Base-by-base conservation (phyloP, 2,797 vertebrate genomes). In the Macroramphosus scolopax region DNA sequence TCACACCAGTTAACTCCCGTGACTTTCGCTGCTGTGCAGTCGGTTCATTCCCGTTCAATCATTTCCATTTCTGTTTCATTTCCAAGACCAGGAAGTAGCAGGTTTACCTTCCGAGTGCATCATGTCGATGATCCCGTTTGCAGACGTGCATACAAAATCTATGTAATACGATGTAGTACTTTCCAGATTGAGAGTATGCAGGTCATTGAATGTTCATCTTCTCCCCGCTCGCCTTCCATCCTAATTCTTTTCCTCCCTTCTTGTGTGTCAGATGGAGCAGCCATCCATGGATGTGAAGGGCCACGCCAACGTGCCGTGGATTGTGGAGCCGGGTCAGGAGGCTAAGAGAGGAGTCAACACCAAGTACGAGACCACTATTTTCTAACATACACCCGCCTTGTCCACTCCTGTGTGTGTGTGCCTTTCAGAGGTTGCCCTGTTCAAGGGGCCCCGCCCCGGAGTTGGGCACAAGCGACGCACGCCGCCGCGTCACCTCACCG, bases 331-430 rank as follows among this genome's bases (percentile, higher is more conserved):
- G 36, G 95, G 93, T 87, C 96, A 98, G 86, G 96, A 98, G 88
- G 93, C 95, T 80, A 98, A 98, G 89, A 92, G 96, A 93, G 95
- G 95, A 88, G 96, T 95, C 92, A 98, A 97, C 94, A 98, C 96
- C 93, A 98, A 98, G 95, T 98, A 98, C 91, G 96, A 98, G 92
- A 98, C 96, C 89, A 98, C 96, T 86, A 98, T 98, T 94, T 98
- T 98, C 93, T 98, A 96, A 98, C 93, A 91, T 88, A 84, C 89
- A 91, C 86, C 87, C 85, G 89, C 90, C 83, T 85, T 88, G 87
- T 92, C 92, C 92, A 90, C 85, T 86, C 91, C 93, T 92, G 92
- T 89, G 90, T 90, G 90, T 93, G 91, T 94, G 95, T 95, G 95
- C 95, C 95, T 97, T 91, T 93, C 92, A 93, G 93, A 93, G 93